phyloP scores from a whole-genome alignment of 2,888 invertebrate genomes.

The Hypomecis atomaria region DNA sequence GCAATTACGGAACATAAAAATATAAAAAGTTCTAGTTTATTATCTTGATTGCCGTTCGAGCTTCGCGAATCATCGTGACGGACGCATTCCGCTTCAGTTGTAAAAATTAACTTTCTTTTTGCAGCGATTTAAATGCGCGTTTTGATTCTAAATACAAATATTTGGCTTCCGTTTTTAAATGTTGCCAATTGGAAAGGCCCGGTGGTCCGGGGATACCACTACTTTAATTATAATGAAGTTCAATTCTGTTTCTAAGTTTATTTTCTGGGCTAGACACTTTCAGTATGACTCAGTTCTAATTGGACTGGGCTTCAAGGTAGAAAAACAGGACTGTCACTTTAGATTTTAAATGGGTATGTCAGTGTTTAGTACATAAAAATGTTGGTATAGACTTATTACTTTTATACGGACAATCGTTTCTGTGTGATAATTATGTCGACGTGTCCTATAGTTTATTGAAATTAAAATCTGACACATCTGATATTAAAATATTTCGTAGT shows the following conservation, averaged over 20 bases:
- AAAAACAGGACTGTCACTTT: not conserved
- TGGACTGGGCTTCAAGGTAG: not conserved
- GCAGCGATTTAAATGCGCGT: conserved; percentile 16
- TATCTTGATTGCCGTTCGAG: conserved; percentile 33
- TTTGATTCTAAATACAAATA: conserved; percentile 22
- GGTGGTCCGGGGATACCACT: not conserved
- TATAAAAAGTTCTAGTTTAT: conserved; percentile 30
- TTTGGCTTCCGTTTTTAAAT: conserved; percentile 8
- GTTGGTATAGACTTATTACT: not conserved
- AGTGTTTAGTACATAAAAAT: not conserved
- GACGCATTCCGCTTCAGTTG: conserved; percentile 30
- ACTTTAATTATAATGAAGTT: too few relatives aligned
- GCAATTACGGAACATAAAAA: conserved; percentile 40
- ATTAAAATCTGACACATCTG: not conserved
- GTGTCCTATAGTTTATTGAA: not conserved
- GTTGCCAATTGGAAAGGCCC: not conserved
- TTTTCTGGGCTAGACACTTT: too few relatives aligned
- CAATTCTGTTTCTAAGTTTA: too few relatives aligned
- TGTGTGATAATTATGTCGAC: not conserved
- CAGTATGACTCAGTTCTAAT: not conserved
- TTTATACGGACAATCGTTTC: too few relatives aligned
- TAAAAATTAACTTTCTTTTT: conserved; percentile 27
- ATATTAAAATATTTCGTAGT: too few relatives aligned
- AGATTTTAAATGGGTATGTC: too few relatives aligned
- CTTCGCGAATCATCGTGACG: conserved; percentile 33